A percentile compares a stretch with the other conserved stretches of the same genome.
phyloP scores from a whole-genome alignment of 2,113 vertebrate genomes.

The Rhizomys pruinosus region DNA sequence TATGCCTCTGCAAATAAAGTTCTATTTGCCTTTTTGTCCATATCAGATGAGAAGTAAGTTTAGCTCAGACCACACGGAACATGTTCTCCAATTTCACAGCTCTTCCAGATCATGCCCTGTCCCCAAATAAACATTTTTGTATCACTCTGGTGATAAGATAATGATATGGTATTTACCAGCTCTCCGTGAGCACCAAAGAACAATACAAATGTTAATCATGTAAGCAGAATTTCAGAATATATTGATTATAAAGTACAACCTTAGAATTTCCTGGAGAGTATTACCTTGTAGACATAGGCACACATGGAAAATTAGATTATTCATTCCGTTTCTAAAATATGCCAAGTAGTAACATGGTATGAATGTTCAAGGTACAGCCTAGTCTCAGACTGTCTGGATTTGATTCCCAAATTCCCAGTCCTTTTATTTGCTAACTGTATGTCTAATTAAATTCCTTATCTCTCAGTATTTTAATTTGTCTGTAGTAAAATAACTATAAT shows the following conservation, averaged over 20 bases:
- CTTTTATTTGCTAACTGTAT: not conserved
- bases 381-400: not conserved
- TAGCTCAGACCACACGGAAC: conserved; percentile 18
- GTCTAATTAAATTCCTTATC: not conserved
- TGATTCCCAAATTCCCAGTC: not conserved
- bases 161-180: not conserved
- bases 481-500: not conserved
- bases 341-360: too few relatives aligned
- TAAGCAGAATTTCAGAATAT: not conserved
- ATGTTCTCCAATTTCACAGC: not conserved
- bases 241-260: not conserved
- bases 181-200: not conserved
- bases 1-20: not conserved
- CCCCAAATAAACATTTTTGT: not conserved
- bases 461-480: not conserved
- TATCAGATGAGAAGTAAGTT: not conserved
- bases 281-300: not conserved
- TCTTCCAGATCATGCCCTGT: not conserved
- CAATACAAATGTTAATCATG: conserved; percentile 10
- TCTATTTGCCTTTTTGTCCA: not conserved
- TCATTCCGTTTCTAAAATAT: not conserved
- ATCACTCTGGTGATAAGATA: not conserved
- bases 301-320: not conserved
- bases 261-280: not conserved
- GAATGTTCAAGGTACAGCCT: not conserved